Evolutionary conservation across 2,888 invertebrate species (phyloP).

Genomic region (Pyrrhosoma nymphula): DNA sequence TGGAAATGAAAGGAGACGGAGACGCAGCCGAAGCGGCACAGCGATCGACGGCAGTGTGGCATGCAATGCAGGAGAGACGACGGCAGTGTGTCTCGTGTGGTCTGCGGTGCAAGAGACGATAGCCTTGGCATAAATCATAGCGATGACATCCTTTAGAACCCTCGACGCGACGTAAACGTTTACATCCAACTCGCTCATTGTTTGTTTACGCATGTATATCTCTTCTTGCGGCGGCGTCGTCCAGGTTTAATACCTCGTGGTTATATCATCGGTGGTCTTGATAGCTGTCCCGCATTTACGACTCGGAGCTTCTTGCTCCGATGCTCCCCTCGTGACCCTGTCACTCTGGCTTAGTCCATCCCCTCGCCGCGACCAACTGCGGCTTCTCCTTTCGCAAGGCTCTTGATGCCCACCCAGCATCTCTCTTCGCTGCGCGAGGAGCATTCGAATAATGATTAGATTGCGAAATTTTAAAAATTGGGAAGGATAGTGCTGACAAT

Average conservation of each 20-base stretch:
- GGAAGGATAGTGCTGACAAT: neutral
- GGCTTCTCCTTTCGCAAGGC: neutral
- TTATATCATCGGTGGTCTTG: neutral
- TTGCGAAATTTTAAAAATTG: neutral
- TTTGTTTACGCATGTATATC: conserved; percentile 24
- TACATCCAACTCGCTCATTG: conserved; percentile 9
- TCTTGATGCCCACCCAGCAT: too few species aligned
- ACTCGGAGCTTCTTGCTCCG: neutral
- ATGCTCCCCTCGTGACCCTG: neutral
- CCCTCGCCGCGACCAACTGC: neutral
- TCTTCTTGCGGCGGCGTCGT: neutral
- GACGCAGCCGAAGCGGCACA: neutral
- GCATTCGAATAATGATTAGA: neutral
- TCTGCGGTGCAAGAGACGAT: conserved; percentile 50
- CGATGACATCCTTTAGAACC: conserved; percentile 43
- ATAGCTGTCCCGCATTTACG: neutral
- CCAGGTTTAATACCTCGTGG: neutral
- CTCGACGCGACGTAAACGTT: neutral
- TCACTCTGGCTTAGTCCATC: neutral
- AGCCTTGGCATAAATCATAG: conserved; percentile 37
- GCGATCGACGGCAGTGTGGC: neutral
- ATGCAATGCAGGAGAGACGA: conserved; percentile 27
- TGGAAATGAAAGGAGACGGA: neutral
- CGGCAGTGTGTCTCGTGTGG: neutral
- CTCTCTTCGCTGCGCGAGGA: too few species aligned